Evolutionary conservation across 2,797 vertebrate species (phyloP).

Genomic region (Vipera latastei): DNA sequence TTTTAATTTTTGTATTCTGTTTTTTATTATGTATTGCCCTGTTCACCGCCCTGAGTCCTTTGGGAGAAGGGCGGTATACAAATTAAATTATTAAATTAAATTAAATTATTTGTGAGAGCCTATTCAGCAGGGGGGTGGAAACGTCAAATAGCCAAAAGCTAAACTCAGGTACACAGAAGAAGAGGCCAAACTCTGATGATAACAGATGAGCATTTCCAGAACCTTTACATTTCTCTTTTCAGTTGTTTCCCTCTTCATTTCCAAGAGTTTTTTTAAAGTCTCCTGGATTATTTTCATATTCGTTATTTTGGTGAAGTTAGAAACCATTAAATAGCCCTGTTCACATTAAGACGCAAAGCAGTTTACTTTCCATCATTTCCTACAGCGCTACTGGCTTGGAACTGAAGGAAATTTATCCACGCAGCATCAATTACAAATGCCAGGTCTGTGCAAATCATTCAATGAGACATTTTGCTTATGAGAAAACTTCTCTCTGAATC

Average conservation of each 20-base stretch:
- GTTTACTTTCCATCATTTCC: not conserved
- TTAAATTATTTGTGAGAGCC: constrained; percentile 6
- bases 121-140: not conserved
- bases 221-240: constrained; percentile 6
- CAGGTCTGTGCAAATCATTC: not conserved
- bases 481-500: not conserved
- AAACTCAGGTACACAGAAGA: constrained; percentile 12
- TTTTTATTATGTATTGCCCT: too few relatives aligned
- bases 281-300: not conserved
- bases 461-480: not conserved
- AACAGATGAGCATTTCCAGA: not conserved
- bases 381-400: not conserved
- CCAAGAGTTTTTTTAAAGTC: not conserved
- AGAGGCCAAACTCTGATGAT: not conserved
- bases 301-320: not conserved
- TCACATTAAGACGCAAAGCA: not conserved
- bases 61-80: too few relatives aligned
- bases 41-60: too few relatives aligned
- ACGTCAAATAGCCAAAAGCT: not conserved
- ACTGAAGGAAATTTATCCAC: not conserved
- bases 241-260: not conserved
- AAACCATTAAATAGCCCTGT: not conserved
- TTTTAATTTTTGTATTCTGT: too few relatives aligned
- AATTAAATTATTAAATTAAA: too few relatives aligned
- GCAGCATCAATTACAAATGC: not conserved